phyloP scores from a whole-genome alignment of 2,113 vertebrate genomes.

The Eptesicus fuscus region DNA sequence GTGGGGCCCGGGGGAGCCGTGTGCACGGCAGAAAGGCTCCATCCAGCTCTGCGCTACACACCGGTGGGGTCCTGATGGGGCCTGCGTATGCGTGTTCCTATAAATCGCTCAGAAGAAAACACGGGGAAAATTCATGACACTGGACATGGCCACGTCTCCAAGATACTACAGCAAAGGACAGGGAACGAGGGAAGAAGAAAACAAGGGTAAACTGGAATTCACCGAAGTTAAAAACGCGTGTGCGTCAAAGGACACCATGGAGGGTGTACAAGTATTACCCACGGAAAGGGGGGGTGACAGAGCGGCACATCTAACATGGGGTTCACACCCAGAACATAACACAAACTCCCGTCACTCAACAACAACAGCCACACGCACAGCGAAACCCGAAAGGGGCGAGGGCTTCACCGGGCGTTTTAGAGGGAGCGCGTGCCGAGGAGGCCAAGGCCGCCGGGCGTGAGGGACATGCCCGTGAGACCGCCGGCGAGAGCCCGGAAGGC shows the following conservation, averaged over 20 bases:
- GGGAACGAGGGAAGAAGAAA: not conserved
- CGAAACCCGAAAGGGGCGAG: not conserved
- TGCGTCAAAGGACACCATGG: not conserved
- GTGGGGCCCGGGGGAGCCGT: not conserved
- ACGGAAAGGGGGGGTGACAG: not conserved
- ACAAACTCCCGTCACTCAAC: not conserved
- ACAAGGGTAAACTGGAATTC: not conserved
- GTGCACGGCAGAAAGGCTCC: not conserved
- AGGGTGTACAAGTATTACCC: not conserved
- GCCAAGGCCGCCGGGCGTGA: not conserved
- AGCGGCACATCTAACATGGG: not conserved
- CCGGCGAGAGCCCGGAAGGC: not conserved
- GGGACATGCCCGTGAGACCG: no score
- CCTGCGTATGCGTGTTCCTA: not conserved
- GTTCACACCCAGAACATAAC: not conserved
- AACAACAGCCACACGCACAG: not conserved
- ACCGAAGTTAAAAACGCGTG: not conserved
- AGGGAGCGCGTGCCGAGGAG: not conserved
- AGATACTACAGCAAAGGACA: not conserved
- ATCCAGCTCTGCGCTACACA: not conserved
- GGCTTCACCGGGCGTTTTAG: not conserved
- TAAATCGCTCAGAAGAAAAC: not conserved
- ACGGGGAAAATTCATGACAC: rapidly evolving
- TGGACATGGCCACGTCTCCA: not conserved
- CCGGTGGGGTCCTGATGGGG: not conserved